These are phyloP conservation scores for Volucella bombylans DNA, from an alignment of 2,888 invertebrate species.

Conservation along the genomic window DNA sequence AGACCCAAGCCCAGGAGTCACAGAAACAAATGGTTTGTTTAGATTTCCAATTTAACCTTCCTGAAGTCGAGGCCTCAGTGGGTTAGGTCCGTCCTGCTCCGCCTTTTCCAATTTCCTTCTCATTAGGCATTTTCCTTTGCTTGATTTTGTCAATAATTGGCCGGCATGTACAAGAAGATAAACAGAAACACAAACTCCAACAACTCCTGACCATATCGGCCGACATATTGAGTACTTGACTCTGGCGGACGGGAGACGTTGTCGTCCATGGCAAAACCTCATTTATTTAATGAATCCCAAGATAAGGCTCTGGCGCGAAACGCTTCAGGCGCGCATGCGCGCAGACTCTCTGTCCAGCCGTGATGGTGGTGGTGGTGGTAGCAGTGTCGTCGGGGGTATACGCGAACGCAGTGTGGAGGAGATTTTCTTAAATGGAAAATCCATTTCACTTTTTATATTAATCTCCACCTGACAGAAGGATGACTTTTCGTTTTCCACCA, in stretches of 20 bases:
- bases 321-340: slow-evolving; percentile 42
- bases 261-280: slow-evolving; percentile 67
- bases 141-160: slow-evolving; percentile 67
- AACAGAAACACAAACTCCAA: neutral
- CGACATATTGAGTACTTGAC: slow-evolving; percentile 63
- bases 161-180: neutral
- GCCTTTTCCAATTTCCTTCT: slow-evolving; percentile 49
- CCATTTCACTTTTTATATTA: slow-evolving; percentile 74
- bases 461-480: slow-evolving; percentile 72
- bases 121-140: slow-evolving; percentile 44
- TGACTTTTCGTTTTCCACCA: slow-evolving; percentile 69
- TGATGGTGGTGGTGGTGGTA: neutral
- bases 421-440: slow-evolving; percentile 73
- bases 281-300: slow-evolving; percentile 71
- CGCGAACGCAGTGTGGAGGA: slow-evolving; percentile 47
- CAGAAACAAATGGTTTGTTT: slow-evolving; percentile 61
- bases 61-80: neutral
- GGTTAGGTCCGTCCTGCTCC: slow-evolving; percentile 6
- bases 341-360: neutral
- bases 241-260: slow-evolving; percentile 57
- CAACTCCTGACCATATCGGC: slow-evolving; percentile 56
- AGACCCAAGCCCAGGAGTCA: slow-evolving; percentile 41
- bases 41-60: slow-evolving; percentile 54
- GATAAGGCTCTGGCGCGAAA: slow-evolving; percentile 62
- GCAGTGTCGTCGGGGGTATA: neutral